Evolutionary conservation across 1,140 invertebrate genomes (phyloP).

Genomic region (Aricia agestis): DNA sequence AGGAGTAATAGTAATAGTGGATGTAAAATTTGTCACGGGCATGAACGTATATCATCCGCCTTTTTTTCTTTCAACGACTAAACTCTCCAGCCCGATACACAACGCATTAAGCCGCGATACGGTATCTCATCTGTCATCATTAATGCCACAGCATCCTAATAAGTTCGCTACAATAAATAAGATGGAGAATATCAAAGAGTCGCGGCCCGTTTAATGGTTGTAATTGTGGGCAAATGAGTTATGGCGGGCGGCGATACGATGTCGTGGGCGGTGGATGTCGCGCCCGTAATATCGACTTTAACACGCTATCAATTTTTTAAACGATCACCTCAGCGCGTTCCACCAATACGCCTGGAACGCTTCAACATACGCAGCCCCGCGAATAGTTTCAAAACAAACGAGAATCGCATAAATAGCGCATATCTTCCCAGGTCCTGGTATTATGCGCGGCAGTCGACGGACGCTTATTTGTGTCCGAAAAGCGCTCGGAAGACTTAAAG

Average conservation of each 20-base stretch:
- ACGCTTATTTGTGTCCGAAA: constrained; percentile 72
- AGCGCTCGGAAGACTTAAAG: constrained; percentile 71
- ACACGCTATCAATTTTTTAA: constrained; percentile 72
- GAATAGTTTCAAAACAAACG: constrained; percentile 35
- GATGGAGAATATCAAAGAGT: constrained; percentile 67
- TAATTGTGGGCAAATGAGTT: constrained; percentile 72
- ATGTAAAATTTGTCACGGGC: constrained; percentile 26
- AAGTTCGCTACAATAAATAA: constrained; percentile 73
- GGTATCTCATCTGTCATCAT: constrained; percentile 72
- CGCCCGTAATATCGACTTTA: constrained; percentile 61
- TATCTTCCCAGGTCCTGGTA: constrained; percentile 33
- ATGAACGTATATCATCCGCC: constrained; percentile 50
- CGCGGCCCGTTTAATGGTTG: constrained; percentile 69
- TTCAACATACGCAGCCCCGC: constrained; percentile 10
- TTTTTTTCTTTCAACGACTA: constrained; percentile 47
- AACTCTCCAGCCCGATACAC: constrained; percentile 48
- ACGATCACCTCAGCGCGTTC: constrained; percentile 61
- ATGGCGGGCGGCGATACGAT: constrained; percentile 55
- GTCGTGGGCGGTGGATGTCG: constrained; percentile 65
- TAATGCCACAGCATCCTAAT: constrained; percentile 73
- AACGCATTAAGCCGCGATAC: constrained; percentile 63
- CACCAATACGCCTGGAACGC: constrained; percentile 20
- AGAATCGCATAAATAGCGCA: constrained; percentile 44
- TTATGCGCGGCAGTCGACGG: constrained; percentile 60
- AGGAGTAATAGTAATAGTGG: neutral